Base-by-base conservation (phyloP, 1,140 invertebrate species). In the Heliconius hewitsoni region DNA sequence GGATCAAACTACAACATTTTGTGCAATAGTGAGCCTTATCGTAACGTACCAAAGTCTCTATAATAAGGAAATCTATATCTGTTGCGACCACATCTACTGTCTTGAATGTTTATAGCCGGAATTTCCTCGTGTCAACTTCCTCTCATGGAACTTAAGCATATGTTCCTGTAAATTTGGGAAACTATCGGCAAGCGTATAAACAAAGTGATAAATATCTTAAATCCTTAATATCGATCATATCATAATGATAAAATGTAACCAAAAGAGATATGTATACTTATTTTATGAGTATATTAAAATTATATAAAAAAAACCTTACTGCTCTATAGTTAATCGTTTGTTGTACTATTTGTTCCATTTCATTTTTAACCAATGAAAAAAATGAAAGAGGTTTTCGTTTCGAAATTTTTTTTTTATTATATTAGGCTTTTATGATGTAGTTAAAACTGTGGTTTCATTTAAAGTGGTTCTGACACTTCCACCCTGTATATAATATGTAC, bases 31-130 rank as follows among this genome's bases (percentile, higher is more conserved):
- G 39, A 74, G 73, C 74, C 55, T 39, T 80, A 76, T 80, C 52
- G 37, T 42, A 8, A 71, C 19, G 73, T 57, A 71, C 52, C 27
- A 79, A 74, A 66, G 57, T 75, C 27, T 50, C 27, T 71, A 37
- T 13, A 52, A 42, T 57, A 72, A 1, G 34, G 34, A 76, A 80
- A 73, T 80, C 55, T 66, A 76, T 76, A 72, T 76, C 70, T 39
- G 55, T 19, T 71, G 34, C 34, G 71, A 52, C 42, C 71, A 74
- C 57, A 74, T 76, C 70, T 71, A 71, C 37, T 79, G 78, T 46
- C 71, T 72, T 74, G 75, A 75, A 80, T 71, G 70, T 80, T 85
- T 82, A 82, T 78, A 66, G 74, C 81, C 74, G 80, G 85, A 82
- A 83, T 77, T 81, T 82, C 79, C 79, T 81, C 75, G 73, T 79